A percentile compares a stretch with the other conserved stretches of the same genome.
Evolutionary conservation across 1,140 invertebrate genomes (phyloP).

Genomic region (Platyscapa corneri): DNA sequence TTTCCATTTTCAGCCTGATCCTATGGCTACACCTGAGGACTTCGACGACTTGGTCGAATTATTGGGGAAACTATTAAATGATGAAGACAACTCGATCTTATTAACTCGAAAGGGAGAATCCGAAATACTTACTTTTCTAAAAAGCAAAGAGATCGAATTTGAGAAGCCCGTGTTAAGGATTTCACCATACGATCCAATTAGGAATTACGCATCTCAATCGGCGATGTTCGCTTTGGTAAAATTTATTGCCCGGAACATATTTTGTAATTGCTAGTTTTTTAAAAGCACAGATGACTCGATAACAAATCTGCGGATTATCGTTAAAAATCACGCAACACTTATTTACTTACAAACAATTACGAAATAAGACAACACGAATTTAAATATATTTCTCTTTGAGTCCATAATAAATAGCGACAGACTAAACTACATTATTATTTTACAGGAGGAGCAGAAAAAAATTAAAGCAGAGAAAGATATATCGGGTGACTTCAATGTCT

Average conservation of each 20-base stretch:
- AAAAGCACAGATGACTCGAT: too few species aligned
- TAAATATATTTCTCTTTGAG: neutral
- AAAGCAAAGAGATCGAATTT: constrained; percentile 70
- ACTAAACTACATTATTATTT: too few species aligned
- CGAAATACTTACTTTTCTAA: constrained; percentile 71
- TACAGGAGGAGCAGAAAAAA: constrained; percentile 67
- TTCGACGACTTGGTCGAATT: constrained; percentile 78
- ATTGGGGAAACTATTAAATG: constrained; percentile 72
- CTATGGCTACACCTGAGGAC: constrained; percentile 76
- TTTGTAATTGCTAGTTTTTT: too few species aligned
- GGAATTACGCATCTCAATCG: constrained; percentile 73
- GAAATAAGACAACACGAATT: too few species aligned
- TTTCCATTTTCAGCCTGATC: constrained; percentile 75
- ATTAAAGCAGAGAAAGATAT: constrained; percentile 64
- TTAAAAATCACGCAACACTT: too few species aligned
- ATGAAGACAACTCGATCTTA: constrained; percentile 72
- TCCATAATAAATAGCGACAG: neutral
- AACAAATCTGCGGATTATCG: too few species aligned
- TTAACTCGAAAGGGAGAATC: constrained; percentile 74
- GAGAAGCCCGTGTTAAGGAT: constrained; percentile 71
- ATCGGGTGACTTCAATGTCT: constrained; percentile 72
- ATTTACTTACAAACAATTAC: too few species aligned
- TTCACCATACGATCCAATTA: constrained; percentile 75
- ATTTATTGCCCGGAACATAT: neutral
- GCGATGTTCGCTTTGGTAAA: constrained; percentile 68